Conservation (phyloP, 2,888 invertebrate species). For the Pomacea canaliculata region DNA sequence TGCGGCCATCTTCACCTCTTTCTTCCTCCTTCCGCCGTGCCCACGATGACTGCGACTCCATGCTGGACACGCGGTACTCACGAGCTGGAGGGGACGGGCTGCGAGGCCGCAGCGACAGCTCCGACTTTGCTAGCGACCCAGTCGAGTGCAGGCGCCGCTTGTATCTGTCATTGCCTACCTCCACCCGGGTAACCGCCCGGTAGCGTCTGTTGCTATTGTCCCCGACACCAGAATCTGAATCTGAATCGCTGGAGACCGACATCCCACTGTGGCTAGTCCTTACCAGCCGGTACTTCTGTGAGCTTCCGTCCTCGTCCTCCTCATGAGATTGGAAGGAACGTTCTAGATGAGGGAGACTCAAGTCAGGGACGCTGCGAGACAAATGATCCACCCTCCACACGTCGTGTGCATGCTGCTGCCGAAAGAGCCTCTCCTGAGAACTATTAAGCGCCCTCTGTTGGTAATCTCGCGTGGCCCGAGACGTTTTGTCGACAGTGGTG, state of each 20-base stretch:
- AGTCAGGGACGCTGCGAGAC: conserved; percentile 22
- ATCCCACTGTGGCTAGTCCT: conserved; percentile 6
- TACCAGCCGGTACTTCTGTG: conserved; percentile 14
- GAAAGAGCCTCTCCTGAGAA: conserved; percentile 5
- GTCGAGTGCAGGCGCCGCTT: conserved; percentile 23
- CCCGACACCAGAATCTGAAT: conserved; percentile 19
- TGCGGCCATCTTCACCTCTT: not conserved
- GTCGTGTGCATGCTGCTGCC: not conserved
- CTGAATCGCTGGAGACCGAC: conserved; percentile 21
- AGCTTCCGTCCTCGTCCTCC: not conserved
- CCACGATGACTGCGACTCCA: conserved; percentile 11
- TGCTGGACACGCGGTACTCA: conserved; percentile 22
- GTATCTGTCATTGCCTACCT: conserved; percentile 12
- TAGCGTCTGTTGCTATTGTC: conserved; percentile 7
- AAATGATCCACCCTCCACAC: conserved; percentile 24
- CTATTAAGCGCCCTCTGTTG: conserved; percentile 11
- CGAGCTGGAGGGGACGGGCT: conserved; percentile 12
- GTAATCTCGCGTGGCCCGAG: conserved; percentile 5
- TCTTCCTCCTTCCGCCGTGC: conserved; percentile 11
- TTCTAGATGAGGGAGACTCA: not conserved
- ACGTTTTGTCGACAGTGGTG: conserved; percentile 2
- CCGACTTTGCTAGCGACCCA: not conserved
- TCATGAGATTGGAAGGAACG: not conserved
- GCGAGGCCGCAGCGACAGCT: not conserved
- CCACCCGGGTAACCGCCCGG: conserved; percentile 26